Percentiles rank a stretch among this genome's conserved stretches.
Evolutionary conservation across 1,140 invertebrate genomes (phyloP).

Genomic region (Zaprionus gabonicus): DNA sequence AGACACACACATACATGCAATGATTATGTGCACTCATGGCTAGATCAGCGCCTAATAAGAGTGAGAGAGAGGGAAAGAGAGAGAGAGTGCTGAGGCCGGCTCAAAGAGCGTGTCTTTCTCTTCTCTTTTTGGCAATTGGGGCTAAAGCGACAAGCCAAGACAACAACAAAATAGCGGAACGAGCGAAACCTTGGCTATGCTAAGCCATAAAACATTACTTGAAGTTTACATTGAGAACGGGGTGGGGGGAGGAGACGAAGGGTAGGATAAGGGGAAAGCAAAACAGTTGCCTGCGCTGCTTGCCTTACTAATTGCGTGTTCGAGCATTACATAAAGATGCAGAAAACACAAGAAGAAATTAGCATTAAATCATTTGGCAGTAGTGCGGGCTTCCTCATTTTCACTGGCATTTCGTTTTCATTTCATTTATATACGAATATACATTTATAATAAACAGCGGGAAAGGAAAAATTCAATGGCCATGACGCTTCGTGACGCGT

Average conservation of each 20-base stretch:
- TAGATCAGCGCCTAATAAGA: slow-evolving; percentile 47
- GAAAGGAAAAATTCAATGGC: slow-evolving; percentile 79
- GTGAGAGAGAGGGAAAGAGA: slow-evolving; percentile 15
- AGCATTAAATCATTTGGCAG: slow-evolving; percentile 43
- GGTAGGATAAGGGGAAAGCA: slow-evolving; percentile 17
- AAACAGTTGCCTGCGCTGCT: slow-evolving; percentile 29
- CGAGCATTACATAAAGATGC: slow-evolving; percentile 45
- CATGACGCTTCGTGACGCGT: slow-evolving; percentile 83
- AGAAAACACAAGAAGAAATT: slow-evolving; percentile 38
- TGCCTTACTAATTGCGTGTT: slow-evolving; percentile 37
- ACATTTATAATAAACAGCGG: slow-evolving; percentile 54
- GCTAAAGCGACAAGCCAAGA: slow-evolving; percentile 42
- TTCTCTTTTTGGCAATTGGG: slow-evolving; percentile 63
- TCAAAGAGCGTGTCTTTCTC: slow-evolving; percentile 36
- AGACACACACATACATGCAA: slow-evolving; percentile 6
- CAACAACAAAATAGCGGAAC: slow-evolving; percentile 30
- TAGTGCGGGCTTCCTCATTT: slow-evolving; percentile 50
- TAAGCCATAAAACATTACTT: slow-evolving; percentile 18
- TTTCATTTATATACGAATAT: slow-evolving; percentile 54
- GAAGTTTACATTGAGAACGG: not conserved
- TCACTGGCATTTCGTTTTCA: slow-evolving; percentile 61
- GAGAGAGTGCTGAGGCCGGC: slow-evolving; percentile 20
- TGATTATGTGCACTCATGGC: slow-evolving; percentile 14
- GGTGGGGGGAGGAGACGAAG: not conserved
- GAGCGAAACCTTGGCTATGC: slow-evolving; percentile 42